Conservation (phyloP, 2,888 invertebrate genomes). For the Lissonota sp. region DNA sequence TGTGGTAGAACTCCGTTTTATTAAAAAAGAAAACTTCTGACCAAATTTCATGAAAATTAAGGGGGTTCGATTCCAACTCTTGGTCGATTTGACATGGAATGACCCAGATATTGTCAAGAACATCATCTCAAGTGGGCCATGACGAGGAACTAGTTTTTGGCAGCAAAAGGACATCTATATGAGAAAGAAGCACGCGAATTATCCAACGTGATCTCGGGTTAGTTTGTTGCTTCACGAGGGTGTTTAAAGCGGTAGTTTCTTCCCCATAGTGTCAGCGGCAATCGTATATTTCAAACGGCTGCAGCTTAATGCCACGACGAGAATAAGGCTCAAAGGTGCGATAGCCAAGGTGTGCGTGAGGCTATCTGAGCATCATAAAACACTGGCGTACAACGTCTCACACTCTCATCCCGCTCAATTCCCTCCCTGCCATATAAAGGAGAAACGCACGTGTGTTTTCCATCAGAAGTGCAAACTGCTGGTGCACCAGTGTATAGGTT, state of each 20-base stretch:
- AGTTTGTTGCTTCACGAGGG: too few relatives aligned
- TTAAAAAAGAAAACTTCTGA: too few relatives aligned
- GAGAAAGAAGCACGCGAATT: background rate
- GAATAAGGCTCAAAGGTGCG: conserved; percentile 33
- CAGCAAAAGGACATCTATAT: background rate
- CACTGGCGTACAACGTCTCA: conserved; percentile 65
- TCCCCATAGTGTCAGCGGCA: conserved; percentile 67
- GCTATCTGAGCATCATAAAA: conserved; percentile 78
- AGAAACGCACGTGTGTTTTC: conserved; percentile 38
- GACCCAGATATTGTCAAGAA: too few relatives aligned
- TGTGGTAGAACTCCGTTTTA: too few relatives aligned
- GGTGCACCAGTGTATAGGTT: conserved; percentile 70
- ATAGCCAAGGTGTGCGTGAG: conserved; percentile 77
- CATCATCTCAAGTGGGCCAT: too few relatives aligned
- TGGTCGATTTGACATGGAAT: too few relatives aligned
- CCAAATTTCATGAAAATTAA: too few relatives aligned
- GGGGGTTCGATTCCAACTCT: too few relatives aligned
- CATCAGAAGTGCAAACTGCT: conserved; percentile 62
- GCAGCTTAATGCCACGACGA: conserved; percentile 73
- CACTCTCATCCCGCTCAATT: background rate
- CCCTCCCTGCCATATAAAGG: conserved; percentile 49
- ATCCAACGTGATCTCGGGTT: background rate
- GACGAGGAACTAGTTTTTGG: background rate
- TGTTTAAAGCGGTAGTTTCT: conserved; percentile 54
- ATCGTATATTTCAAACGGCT: conserved; percentile 78